These are phyloP conservation scores for Drosophila fulvimacula DNA, from an alignment of 2,888 invertebrate genomes.

Conservation along the genomic window DNA sequence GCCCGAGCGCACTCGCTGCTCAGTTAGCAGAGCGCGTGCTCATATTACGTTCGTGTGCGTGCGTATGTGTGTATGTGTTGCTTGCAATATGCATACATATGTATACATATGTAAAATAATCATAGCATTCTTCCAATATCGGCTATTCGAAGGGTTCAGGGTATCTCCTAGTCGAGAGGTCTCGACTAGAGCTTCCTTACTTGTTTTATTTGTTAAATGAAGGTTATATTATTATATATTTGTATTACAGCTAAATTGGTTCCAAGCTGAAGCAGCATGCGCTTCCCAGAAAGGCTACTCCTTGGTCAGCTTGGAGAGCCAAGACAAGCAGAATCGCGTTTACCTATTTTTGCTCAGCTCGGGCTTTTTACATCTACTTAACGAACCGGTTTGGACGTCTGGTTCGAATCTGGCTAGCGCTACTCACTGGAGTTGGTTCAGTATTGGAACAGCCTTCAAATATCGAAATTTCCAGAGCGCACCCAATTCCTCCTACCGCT, in stretches of 20 bases:
- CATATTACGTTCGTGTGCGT: too few relatives aligned
- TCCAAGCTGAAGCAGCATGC: slow-evolving; percentile 30
- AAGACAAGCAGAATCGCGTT: background rate
- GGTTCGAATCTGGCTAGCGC: slow-evolving; percentile 29
- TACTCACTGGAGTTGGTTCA: slow-evolving; percentile 25
- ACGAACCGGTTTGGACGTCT: slow-evolving; percentile 29
- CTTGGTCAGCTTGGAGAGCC: slow-evolving; percentile 16
- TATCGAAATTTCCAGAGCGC: slow-evolving; percentile 9
- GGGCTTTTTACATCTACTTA: background rate
- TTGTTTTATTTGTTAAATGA: background rate
- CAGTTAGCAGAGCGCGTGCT: too few relatives aligned
- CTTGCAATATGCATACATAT: too few relatives aligned
- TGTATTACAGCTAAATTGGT: slow-evolving; percentile 31
- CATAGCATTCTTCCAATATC: too few relatives aligned
- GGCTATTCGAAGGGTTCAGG: too few relatives aligned
- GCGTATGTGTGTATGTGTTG: too few relatives aligned
- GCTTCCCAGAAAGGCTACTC: background rate
- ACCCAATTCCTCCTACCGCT: slow-evolving; percentile 2
- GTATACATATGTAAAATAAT: too few relatives aligned
- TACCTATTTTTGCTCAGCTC: background rate
- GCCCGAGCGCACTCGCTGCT: too few relatives aligned
- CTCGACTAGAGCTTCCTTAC: too few relatives aligned
- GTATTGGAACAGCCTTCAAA: background rate
- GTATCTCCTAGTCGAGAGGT: too few relatives aligned
- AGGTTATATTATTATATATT: background rate